Evolutionary conservation across 2,888 invertebrate species (phyloP), one percentile per base, ranked within the genome.

Genomic region (Eudemis profundana): DNA sequence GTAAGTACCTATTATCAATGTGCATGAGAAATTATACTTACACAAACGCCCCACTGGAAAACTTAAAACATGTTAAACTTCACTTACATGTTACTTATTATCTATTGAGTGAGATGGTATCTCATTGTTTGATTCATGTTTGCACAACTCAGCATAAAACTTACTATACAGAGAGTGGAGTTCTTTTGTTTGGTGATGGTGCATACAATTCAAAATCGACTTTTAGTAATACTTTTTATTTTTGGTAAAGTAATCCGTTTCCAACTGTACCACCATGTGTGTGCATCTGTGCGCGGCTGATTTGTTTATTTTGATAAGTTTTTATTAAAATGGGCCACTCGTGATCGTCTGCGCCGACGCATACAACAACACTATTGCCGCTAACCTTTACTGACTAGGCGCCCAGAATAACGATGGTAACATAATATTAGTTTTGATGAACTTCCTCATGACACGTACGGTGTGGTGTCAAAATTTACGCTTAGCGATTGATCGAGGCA

Each of bases 221-320:
- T 40, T 15, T 40, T 4, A 12, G 10, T 36, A 51, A 15, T 27
- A 49, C 15, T 33, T 46, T 46, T 14, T 33, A n/a, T 17, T n/a
- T n/a, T n/a, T n/a, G n/a, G 33, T n/a, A 38, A 38, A 49, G 7
- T 10, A 21, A 23, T 23, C 12, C 8, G 36, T 38, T 2, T 14
- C 17, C 63, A 69, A 27, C 61, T 73, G 69, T 74, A 72, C 71
- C 27, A 68, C 70, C 80, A 78, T 82, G 60, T 82, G 85, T 69
- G 67, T 77, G 74, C 85, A 85, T 83, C 77, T 85, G 86, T 76
- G 71, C 70, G 66, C 71, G 74, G 71, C 71, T 69, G 69, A 78
- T 76, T 74, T 80, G 80, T 83, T 81, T 84, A 73, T 83, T 84
- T 79, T 78, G 63, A 69, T 69, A 72, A 57, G 64, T 59, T 67